These are phyloP conservation scores for Podotricha telesiphe DNA, from an alignment of 2,888 invertebrate genomes.

Conservation along the genomic window DNA sequence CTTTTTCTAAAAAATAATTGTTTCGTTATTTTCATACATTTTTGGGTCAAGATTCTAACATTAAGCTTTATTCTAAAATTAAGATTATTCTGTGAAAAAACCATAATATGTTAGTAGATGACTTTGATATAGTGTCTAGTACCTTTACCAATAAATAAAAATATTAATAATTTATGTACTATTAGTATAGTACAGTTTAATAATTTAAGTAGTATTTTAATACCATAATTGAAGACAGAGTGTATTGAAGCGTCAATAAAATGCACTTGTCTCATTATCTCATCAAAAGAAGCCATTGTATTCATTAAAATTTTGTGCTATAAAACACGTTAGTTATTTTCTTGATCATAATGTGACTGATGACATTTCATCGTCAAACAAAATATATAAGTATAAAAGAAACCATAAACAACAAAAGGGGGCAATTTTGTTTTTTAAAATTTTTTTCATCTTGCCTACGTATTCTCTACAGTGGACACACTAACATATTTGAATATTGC, in stretches of 20 bases:
- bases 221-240: constrained; percentile 65
- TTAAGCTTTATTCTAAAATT: too few species aligned
- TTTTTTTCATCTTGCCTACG: background rate
- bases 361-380: background rate
- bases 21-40: too few species aligned
- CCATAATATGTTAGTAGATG: too few species aligned
- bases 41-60: too few species aligned
- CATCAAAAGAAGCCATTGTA: constrained; percentile 56
- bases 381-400: background rate
- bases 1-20: constrained; percentile 47
- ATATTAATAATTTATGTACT: too few species aligned
- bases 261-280: constrained; percentile 65
- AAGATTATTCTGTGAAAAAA: too few species aligned
- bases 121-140: too few species aligned
- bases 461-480: background rate
- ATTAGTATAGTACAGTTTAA: too few species aligned
- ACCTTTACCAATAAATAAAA: too few species aligned
- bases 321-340: background rate
- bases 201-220: constrained; percentile 13
- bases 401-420: background rate
- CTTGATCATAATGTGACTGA: background rate
- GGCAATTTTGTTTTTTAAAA: background rate
- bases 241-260: constrained; percentile 67
- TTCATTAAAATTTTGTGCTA: constrained; percentile 40
- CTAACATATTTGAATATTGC: constrained; percentile 28